phyloP scores from a whole-genome alignment of 1,140 invertebrate genomes.

The Marisa cornuarietis region DNA sequence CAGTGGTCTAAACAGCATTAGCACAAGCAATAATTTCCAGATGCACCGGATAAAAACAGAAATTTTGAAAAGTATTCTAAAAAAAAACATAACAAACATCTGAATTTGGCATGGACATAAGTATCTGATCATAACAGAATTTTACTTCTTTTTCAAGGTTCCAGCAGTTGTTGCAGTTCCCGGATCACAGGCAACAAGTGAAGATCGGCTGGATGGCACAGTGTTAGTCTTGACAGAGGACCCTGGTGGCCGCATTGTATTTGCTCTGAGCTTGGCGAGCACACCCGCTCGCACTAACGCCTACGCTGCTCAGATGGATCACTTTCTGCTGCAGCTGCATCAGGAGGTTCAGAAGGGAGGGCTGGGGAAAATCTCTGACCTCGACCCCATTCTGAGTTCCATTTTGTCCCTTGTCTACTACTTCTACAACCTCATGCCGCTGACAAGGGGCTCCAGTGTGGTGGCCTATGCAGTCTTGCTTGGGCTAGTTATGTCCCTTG shows the following conservation, averaged over 20 bases:
- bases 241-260: conserved; percentile 52
- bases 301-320: conserved; percentile 55
- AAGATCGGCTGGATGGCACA: conserved; percentile 33
- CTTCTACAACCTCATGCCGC: conserved; percentile 60
- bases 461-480: conserved; percentile 57
- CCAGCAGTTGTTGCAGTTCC: background rate
- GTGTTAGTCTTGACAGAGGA: conserved; percentile 57
- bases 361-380: conserved; percentile 50
- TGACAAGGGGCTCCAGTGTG: conserved; percentile 57
- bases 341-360: conserved; percentile 55
- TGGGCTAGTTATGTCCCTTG: conserved; percentile 58
- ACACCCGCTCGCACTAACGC: conserved; percentile 45
- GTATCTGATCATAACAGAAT: no score
- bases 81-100: no score
- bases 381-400: conserved; percentile 51
- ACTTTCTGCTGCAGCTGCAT: conserved; percentile 52
- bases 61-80: no score
- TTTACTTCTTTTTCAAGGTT: background rate
- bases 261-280: conserved; percentile 55
- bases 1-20: no score
- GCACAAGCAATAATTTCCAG: no score
- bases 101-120: no score
- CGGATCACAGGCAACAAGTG: conserved; percentile 8
- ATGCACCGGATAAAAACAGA: no score
- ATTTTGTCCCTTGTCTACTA: conserved; percentile 58